Conservation (phyloP, 2,113 vertebrate genomes). For the Oryzias javanicus region DNA sequence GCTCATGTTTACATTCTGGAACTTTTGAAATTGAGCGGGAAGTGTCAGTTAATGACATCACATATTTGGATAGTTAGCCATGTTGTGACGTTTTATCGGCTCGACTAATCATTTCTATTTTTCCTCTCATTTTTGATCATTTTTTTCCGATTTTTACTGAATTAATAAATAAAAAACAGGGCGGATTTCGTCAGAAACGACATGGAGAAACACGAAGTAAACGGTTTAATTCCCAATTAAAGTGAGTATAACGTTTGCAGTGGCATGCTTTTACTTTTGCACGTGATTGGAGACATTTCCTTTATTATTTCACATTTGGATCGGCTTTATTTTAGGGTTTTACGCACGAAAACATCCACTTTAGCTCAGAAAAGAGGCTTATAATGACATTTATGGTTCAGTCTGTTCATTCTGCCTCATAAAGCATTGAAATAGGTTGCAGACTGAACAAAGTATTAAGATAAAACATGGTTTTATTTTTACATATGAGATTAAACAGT, state of each 20-base stretch:
- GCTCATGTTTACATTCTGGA: neutral
- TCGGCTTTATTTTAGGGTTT: too few species aligned
- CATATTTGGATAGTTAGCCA: constrained; percentile 4
- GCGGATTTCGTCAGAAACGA: neutral
- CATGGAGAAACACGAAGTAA: neutral
- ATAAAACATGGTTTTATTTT: too few species aligned
- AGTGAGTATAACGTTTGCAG: neutral
- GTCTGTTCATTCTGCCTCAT: too few species aligned
- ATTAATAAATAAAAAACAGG: neutral
- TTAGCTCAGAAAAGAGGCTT: too few species aligned
- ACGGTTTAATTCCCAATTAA: neutral
- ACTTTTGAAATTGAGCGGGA: constrained; percentile 74
- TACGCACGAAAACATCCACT: too few species aligned
- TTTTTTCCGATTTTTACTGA: neutral
- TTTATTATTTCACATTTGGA: too few species aligned
- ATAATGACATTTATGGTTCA: too few species aligned
- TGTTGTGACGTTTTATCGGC: neutral
- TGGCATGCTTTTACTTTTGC: neutral
- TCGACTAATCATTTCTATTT: neutral
- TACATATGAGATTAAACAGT: too few species aligned
- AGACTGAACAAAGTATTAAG: too few species aligned
- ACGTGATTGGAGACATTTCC: too few species aligned
- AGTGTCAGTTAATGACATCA: constrained; percentile 53
- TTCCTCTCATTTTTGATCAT: neutral
- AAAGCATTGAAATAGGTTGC: too few species aligned